Percentiles rank a stretch among this genome's conserved stretches.
Evolutionary conservation across 2,113 vertebrate genomes (phyloP).

Genomic region (Aythya baeri): DNA sequence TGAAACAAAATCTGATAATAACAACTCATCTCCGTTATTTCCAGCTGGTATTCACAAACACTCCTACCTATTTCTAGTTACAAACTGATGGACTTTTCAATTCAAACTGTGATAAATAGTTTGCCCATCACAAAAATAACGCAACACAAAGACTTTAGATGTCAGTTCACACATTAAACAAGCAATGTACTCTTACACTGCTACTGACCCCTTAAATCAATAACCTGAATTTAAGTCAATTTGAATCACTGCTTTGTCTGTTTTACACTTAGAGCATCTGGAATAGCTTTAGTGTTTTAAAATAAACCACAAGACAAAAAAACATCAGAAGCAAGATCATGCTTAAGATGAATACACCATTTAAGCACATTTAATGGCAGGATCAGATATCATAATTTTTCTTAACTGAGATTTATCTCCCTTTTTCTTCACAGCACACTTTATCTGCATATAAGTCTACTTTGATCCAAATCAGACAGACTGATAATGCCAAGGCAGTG

Average conservation of each 20-base stretch:
- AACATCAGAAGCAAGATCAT: constrained; percentile 7
- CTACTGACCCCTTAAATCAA: constrained; percentile 47
- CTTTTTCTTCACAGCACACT: constrained; percentile 12
- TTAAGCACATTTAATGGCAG: neutral
- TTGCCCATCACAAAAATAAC: neutral
- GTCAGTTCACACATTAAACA: neutral
- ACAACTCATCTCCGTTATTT: neutral
- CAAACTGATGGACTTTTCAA: neutral
- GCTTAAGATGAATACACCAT: constrained; percentile 28
- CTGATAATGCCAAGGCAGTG: neutral
- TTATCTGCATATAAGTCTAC: neutral
- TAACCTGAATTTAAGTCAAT: constrained; percentile 3
- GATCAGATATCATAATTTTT: constrained; percentile 34
- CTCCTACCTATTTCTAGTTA: neutral
- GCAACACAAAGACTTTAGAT: neutral
- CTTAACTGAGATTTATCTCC: constrained; percentile 37
- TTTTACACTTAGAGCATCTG: constrained; percentile 50
- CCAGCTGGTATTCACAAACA: neutral
- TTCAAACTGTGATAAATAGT: neutral
- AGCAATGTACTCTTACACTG: neutral
- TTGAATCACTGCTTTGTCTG: constrained; percentile 3
- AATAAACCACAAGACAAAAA: constrained; percentile 44
- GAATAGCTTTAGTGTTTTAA: constrained; percentile 53
- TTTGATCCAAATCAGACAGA: neutral
- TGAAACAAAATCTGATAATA: neutral